Percentiles rank a stretch among this genome's conserved stretches.
Conservation (phyloP, 2,797 vertebrate species). For the Pseudochirops corinnae region DNA sequence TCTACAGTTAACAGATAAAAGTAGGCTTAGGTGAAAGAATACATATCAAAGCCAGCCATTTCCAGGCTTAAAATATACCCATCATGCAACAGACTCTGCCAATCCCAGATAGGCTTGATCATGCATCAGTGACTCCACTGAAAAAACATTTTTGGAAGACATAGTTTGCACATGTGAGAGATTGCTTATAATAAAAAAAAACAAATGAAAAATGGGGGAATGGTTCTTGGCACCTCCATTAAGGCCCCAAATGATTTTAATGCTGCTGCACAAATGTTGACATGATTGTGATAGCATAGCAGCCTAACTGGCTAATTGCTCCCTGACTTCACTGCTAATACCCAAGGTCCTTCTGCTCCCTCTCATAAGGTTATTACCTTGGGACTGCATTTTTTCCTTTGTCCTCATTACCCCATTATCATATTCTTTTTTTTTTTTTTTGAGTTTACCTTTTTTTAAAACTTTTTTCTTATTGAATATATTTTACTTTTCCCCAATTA, state of each 20-base stretch:
- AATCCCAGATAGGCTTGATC: slow-evolving; percentile 30
- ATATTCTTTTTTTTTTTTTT: neutral
- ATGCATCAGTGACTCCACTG: slow-evolving; percentile 45
- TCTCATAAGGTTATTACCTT: slow-evolving; percentile 5
- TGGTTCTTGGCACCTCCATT: neutral
- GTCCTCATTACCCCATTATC: neutral
- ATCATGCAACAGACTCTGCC: slow-evolving; percentile 20
- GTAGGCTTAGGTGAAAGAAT: slow-evolving; percentile 16
- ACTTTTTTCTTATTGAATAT: neutral
- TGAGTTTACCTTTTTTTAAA: neutral
- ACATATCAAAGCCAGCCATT: neutral
- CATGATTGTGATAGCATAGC: neutral
- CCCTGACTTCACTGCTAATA: slow-evolving; percentile 12
- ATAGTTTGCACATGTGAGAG: slow-evolving; percentile 2
- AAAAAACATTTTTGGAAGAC: slow-evolving; percentile 33
- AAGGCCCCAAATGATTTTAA: slow-evolving; percentile 6
- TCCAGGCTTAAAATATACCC: slow-evolving; percentile 16
- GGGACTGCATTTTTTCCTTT: neutral
- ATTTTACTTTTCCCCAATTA: neutral
- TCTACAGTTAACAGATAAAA: neutral
- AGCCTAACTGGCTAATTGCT: neutral
- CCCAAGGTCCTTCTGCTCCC: neutral
- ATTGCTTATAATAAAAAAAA: neutral
- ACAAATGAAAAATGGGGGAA: slow-evolving; percentile 44
- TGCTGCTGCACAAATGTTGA: slow-evolving; percentile 13